Conservation (phyloP, 2,113 vertebrate species). For the Anser cygnoides region DNA sequence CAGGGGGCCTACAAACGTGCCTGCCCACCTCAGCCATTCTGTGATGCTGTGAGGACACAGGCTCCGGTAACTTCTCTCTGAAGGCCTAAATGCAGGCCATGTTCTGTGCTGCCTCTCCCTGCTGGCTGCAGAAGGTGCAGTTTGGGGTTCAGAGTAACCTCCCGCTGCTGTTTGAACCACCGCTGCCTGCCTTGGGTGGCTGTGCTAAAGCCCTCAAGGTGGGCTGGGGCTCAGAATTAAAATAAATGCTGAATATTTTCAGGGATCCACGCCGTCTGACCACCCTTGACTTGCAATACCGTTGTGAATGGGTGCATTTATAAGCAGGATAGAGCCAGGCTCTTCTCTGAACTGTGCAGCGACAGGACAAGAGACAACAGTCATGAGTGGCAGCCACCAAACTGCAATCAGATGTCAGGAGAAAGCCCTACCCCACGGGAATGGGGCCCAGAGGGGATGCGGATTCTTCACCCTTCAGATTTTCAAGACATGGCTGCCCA, state of each 20-base stretch:
- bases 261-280: neutral
- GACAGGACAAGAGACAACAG: neutral
- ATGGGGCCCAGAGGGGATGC: neutral
- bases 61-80: neutral
- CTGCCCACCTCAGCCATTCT: neutral
- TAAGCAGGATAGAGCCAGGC: neutral
- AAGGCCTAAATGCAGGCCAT: neutral
- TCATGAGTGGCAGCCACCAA: neutral
- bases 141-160: neutral
- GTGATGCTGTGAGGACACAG: neutral
- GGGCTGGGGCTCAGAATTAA: neutral
- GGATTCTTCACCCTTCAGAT: neutral
- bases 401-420: neutral
- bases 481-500: neutral
- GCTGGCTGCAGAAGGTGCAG: rapidly evolving
- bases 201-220: neutral
- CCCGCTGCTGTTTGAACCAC: rapidly evolving
- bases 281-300: neutral
- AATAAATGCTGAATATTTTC: neutral
- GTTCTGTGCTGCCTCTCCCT: neutral
- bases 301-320: neutral
- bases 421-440: neutral
- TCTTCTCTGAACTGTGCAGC: rapidly evolving
- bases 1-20: neutral
- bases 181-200: neutral